phyloP scores from a whole-genome alignment of 2,888 invertebrate genomes.

The Ophioninae sp. region DNA sequence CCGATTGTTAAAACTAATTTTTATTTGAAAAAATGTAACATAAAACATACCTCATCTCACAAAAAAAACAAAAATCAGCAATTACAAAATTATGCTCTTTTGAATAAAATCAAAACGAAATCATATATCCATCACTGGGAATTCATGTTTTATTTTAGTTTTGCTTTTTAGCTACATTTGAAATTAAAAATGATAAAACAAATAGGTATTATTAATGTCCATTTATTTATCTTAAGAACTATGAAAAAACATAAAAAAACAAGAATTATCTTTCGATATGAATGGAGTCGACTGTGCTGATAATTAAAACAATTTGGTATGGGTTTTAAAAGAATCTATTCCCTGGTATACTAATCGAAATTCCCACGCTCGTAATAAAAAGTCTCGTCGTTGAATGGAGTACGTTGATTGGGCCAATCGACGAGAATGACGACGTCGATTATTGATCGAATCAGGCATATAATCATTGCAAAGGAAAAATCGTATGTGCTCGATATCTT shows the following conservation, averaged over 20 bases:
- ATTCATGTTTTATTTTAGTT: too few species aligned
- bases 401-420: conserved; percentile 36
- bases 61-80: too few species aligned
- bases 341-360: background rate
- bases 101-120: too few species aligned
- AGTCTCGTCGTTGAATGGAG: background rate
- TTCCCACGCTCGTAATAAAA: conserved; percentile 24
- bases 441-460: conserved; percentile 21
- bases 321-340: background rate
- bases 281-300: background rate
- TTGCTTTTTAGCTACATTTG: too few species aligned
- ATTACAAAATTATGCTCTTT: too few species aligned
- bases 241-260: background rate
- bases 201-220: too few species aligned
- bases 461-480: conserved; percentile 9
- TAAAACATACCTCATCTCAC: too few species aligned
- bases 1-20: background rate
- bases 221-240: too few species aligned
- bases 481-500: background rate
- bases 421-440: conserved; percentile 20
- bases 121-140: too few species aligned
- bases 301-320: background rate
- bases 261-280: background rate
- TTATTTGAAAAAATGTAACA: background rate
- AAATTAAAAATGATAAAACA: too few species aligned